phyloP scores from a whole-genome alignment of 2,888 invertebrate species.

The Pediacus dermestoides region DNA sequence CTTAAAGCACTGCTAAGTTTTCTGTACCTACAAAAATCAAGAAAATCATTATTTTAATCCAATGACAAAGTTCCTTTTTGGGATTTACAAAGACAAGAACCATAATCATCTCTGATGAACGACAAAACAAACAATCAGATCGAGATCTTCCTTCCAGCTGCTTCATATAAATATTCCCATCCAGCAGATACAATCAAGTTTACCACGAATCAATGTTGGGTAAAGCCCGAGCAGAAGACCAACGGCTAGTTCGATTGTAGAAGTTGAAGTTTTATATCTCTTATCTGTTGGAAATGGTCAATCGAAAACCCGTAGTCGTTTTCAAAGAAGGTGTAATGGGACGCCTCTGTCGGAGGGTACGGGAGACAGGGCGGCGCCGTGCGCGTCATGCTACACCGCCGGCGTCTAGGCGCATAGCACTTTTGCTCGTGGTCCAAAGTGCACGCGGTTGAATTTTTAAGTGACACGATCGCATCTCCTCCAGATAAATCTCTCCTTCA shows the following conservation, averaged over 20 bases:
- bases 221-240: not conserved
- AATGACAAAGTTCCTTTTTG: no score
- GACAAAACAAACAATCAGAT: no score
- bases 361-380: slow-evolving; percentile 45
- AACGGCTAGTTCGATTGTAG: not conserved
- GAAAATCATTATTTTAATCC: no score
- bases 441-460: slow-evolving; percentile 35
- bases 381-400: slow-evolving; percentile 40
- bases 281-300: slow-evolving; percentile 10
- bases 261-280: slow-evolving; percentile 6
- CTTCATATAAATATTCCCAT: no score
- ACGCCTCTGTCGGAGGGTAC: slow-evolving; percentile 35
- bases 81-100: no score
- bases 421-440: slow-evolving; percentile 47
- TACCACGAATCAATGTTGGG: not conserved
- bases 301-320: slow-evolving; percentile 10
- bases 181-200: not conserved
- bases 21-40: no score
- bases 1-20: no score
- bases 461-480: slow-evolving; percentile 20
- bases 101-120: no score
- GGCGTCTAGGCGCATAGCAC: slow-evolving; percentile 40
- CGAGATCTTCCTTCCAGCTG: no score
- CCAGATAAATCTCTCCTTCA: no score
- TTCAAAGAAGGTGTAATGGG: slow-evolving; percentile 23